Percentiles rank a stretch among this genome's conserved stretches.
Evolutionary conservation across 2,113 vertebrate species (phyloP).

Genomic region (Puntigrus tetrazona): DNA sequence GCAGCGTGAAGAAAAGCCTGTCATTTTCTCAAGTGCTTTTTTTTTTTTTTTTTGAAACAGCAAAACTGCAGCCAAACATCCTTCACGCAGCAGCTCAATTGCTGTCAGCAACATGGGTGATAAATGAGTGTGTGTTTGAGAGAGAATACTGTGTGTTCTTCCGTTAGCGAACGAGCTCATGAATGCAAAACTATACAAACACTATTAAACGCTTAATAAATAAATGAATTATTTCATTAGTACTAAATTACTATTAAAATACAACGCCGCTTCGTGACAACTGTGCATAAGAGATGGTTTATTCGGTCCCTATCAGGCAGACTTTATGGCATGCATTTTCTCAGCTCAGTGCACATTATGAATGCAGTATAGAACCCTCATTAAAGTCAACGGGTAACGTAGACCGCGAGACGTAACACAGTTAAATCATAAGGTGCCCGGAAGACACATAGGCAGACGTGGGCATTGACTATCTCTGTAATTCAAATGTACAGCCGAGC

Average conservation of each 20-base stretch:
- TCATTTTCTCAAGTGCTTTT: slow-evolving; percentile 51
- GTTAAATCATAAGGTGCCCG: slow-evolving; percentile 46
- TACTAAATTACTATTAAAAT: neutral
- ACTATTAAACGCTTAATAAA: slow-evolving; percentile 29
- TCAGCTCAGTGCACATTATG: slow-evolving; percentile 64
- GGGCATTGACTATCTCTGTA: slow-evolving; percentile 24
- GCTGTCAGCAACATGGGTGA: slow-evolving; percentile 47
- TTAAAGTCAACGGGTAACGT: slow-evolving; percentile 60
- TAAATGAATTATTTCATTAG: neutral
- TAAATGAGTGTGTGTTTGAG: slow-evolving; percentile 25
- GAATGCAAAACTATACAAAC: slow-evolving; percentile 11
- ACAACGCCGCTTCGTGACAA: neutral
- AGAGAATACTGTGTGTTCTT: slow-evolving; percentile 25
- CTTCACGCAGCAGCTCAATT: slow-evolving; percentile 44
- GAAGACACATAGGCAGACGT: slow-evolving; percentile 9
- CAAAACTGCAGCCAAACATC: slow-evolving; percentile 50
- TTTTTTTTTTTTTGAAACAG: slow-evolving; percentile 52
- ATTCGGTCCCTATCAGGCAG: slow-evolving; percentile 50
- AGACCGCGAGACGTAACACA: slow-evolving; percentile 38
- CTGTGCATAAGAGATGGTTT: neutral
- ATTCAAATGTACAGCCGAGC: slow-evolving; percentile 23
- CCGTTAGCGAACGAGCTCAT: slow-evolving; percentile 2
- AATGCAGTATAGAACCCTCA: slow-evolving; percentile 53
- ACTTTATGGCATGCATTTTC: slow-evolving; percentile 63
- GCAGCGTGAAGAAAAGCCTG: slow-evolving; percentile 49